phyloP scores from a whole-genome alignment of 2,113 vertebrate genomes.

The Centropristis striata region DNA sequence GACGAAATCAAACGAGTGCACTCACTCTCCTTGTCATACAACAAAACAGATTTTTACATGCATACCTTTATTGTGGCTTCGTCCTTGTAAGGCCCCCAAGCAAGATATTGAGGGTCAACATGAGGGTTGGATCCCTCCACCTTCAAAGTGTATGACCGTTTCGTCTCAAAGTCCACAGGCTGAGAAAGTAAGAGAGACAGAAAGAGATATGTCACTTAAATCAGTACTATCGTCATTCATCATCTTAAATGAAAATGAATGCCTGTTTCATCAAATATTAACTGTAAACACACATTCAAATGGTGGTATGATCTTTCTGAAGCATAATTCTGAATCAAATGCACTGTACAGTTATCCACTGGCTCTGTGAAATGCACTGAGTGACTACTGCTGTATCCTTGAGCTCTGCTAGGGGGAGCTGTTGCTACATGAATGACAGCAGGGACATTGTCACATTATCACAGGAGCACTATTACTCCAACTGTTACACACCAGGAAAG shows the following conservation, averaged over 20 bases:
- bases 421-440: slow-evolving; percentile 70
- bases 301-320: neutral
- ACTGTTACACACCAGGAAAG: slow-evolving; percentile 8
- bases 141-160: slow-evolving; percentile 92
- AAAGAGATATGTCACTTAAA: neutral
- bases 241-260: neutral
- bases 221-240: no score
- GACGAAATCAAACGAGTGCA: neutral
- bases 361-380: neutral
- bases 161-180: slow-evolving; percentile 95
- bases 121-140: slow-evolving; percentile 95
- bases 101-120: slow-evolving; percentile 92
- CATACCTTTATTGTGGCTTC: slow-evolving; percentile 93
- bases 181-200: slow-evolving; percentile 60
- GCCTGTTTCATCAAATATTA: neutral
- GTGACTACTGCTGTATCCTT: neutral
- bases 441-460: neutral
- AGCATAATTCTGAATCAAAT: neutral
- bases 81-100: slow-evolving; percentile 97
- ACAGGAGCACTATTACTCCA: neutral
- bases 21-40: neutral
- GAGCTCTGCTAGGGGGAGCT: slow-evolving; percentile 79
- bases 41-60: neutral
- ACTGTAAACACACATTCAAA: neutral
- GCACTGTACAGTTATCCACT: neutral